phyloP scores from a whole-genome alignment of 35 echinoderm and acorn worm species.

The Amphiura filiformis region DNA sequence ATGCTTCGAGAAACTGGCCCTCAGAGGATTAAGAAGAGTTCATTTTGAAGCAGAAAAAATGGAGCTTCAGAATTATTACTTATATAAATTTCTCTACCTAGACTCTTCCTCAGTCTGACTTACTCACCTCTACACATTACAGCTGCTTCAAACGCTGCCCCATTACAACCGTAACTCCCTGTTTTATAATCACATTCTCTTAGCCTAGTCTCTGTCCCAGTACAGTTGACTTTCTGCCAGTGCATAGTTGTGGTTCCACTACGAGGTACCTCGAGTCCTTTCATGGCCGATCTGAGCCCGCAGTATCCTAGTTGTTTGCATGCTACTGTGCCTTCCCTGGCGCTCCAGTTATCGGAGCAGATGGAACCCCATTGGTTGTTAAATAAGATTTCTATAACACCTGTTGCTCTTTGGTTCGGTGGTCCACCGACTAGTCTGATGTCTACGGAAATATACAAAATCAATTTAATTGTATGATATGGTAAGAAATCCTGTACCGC shows the following conservation, averaged over 20 bases:
- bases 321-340: conserved; percentile 56
- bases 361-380: conserved; percentile 73
- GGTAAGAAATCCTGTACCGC: neutral
- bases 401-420: conserved; percentile 11
- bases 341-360: conserved; percentile 67
- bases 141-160: conserved; percentile 73
- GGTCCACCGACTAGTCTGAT: conserved; percentile 65
- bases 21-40: too few relatives aligned
- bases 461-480: too few relatives aligned
- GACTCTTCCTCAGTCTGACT: too few relatives aligned
- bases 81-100: neutral
- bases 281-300: neutral
- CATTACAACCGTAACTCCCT: conserved; percentile 58
- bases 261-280: neutral
- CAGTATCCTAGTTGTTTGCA: conserved; percentile 83
- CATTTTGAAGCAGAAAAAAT: neutral
- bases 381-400: conserved; percentile 57
- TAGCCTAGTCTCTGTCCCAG: conserved; percentile 47
- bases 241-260: conserved; percentile 34
- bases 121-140: conserved; percentile 63
- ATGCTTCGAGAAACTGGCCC: too few relatives aligned
- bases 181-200: conserved; percentile 47
- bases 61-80: neutral
- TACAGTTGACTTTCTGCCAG: conserved; percentile 77
- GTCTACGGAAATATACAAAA: conserved; percentile 42